phyloP scores from a whole-genome alignment of 1,140 invertebrate genomes.

The Oscheius sp. region DNA sequence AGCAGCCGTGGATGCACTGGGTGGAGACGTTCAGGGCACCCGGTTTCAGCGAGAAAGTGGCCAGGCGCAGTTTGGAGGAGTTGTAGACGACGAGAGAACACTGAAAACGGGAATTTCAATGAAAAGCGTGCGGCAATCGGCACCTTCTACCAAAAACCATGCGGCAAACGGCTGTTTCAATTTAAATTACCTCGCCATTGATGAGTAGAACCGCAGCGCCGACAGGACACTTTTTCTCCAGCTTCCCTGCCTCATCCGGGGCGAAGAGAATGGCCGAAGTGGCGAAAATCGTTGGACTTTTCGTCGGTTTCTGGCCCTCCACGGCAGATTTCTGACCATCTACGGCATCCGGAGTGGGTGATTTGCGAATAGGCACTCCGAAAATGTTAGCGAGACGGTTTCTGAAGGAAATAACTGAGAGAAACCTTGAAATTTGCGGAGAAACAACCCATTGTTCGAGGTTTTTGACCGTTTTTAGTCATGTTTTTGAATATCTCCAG shows the following conservation, averaged over 20 bases:
- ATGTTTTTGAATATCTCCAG: too few species aligned
- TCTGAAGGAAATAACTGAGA: too few species aligned
- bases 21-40: not conserved
- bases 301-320: not conserved
- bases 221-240: not conserved
- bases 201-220: not conserved
- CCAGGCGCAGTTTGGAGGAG: not conserved
- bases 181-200: not conserved
- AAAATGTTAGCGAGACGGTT: not conserved
- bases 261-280: not conserved
- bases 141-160: too few species aligned
- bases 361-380: not conserved
- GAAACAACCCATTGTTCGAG: too few species aligned
- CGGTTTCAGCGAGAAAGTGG: not conserved
- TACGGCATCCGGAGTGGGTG: too few species aligned
- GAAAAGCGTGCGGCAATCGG: too few species aligned
- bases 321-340: not conserved
- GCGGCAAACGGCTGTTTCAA: too few species aligned
- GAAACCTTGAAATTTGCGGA: too few species aligned
- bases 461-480: too few species aligned
- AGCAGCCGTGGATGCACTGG: not conserved
- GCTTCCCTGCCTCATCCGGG: not conserved
- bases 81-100: not conserved
- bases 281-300: not conserved
- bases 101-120: not conserved